phyloP scores from a whole-genome alignment of 2,113 vertebrate genomes.

The Cryptotis parvus region DNA sequence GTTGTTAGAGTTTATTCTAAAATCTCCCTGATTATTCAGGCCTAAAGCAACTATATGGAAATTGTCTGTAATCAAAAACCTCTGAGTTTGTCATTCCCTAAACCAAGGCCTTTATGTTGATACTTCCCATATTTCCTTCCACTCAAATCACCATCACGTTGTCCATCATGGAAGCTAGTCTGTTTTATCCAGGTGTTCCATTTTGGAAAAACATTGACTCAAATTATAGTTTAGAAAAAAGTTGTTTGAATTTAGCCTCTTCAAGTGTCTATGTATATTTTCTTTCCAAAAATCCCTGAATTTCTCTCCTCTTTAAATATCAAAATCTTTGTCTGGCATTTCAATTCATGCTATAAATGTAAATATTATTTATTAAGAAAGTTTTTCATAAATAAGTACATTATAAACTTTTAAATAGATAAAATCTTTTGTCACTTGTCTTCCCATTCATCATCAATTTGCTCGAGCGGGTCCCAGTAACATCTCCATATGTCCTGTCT shows the following conservation, averaged over 20 bases:
- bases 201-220: slow-evolving; percentile 9
- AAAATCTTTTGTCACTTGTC: no score
- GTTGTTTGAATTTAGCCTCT: neutral
- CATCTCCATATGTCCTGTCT: no score
- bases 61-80: neutral
- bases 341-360: slow-evolving; percentile 17
- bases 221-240: slow-evolving; percentile 15
- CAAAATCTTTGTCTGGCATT: neutral
- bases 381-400: slow-evolving; percentile 23
- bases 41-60: neutral
- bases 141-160: neutral
- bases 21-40: neutral
- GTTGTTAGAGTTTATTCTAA: slow-evolving; percentile 1
- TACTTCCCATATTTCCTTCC: neutral
- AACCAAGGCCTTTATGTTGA: neutral
- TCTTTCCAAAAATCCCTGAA: neutral
- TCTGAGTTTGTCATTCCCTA: slow-evolving; percentile 1
- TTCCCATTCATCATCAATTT: no score
- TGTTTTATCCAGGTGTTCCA: neutral
- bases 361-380: slow-evolving; percentile 37
- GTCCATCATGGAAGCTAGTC: neutral
- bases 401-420: neutral
- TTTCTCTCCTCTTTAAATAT: neutral
- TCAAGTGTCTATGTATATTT: neutral
- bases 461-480: no score